Conservation (phyloP, 2,797 vertebrate genomes). For the Enteromius mattozi region DNA sequence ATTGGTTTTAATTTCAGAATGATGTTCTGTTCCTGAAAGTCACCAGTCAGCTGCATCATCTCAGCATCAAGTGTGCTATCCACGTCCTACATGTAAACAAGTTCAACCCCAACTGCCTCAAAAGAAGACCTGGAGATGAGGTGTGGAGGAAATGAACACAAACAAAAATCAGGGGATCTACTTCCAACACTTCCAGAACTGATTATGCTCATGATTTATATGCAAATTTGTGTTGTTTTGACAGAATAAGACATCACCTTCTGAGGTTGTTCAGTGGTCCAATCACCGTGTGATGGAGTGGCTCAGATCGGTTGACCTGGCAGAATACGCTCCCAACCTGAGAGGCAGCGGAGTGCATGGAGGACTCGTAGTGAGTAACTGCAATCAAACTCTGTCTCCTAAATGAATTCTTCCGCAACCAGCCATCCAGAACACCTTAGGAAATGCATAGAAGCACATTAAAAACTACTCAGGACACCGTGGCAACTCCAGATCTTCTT, state of each 20-base stretch:
- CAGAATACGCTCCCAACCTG: conserved; percentile 96
- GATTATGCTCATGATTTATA: not conserved
- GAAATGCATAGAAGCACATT: not conserved
- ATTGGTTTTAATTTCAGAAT: conserved; percentile 78
- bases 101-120: conserved; percentile 92
- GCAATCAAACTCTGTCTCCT: not conserved
- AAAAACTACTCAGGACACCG: not conserved
- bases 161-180: conserved; percentile 11
- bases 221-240: conserved; percentile 1
- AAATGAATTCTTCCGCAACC: not conserved
- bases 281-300: conserved; percentile 99
- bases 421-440: not conserved
- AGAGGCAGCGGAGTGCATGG: conserved; percentile 95
- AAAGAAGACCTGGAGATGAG: conserved; percentile 89
- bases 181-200: not conserved
- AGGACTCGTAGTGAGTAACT: conserved; percentile 89
- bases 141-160: conserved; percentile 67
- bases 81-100: conserved; percentile 92
- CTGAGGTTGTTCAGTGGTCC: conserved; percentile 95
- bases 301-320: conserved; percentile 93
- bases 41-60: conserved; percentile 95
- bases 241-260: conserved; percentile 82
- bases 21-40: conserved; percentile 96
- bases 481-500: not conserved
- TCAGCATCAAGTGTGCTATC: conserved; percentile 97